phyloP scores from a whole-genome alignment of 23 tunicate genomes.

The Trididemnum clinides region DNA sequence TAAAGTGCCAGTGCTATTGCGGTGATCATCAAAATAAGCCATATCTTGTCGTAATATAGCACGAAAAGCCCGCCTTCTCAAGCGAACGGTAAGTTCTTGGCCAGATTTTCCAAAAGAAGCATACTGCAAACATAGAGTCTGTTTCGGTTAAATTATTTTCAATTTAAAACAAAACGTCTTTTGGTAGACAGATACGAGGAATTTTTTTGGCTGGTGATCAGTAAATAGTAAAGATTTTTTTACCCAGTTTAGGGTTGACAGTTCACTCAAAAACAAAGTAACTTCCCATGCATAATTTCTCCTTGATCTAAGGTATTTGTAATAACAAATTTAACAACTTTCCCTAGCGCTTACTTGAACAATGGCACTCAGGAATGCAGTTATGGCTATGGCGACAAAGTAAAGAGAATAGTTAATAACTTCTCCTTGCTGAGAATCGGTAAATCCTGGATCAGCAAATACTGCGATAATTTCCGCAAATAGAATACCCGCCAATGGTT shows the following conservation, averaged over 20 bases:
- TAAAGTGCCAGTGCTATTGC: slow-evolving; percentile 91
- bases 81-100: slow-evolving; percentile 79
- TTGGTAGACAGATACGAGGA: too few species aligned
- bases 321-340: too few species aligned
- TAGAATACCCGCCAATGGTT: slow-evolving; percentile 83
- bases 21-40: slow-evolving; percentile 86
- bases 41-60: slow-evolving; percentile 83
- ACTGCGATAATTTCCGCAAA: slow-evolving; percentile 76
- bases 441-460: slow-evolving; percentile 38
- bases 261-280: too few species aligned
- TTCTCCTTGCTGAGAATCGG: slow-evolving; percentile 3
- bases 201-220: too few species aligned
- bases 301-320: too few species aligned
- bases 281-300: too few species aligned
- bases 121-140: too few species aligned
- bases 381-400: slow-evolving; percentile 83
- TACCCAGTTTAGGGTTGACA: too few species aligned
- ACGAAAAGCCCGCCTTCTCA: slow-evolving; percentile 59
- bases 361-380: slow-evolving; percentile 72
- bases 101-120: slow-evolving; percentile 88
- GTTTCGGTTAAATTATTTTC: too few species aligned
- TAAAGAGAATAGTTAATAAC: slow-evolving; percentile 52
- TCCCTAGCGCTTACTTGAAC: slow-evolving; percentile 67
- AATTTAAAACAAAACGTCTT: too few species aligned
- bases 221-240: too few species aligned